Evolutionary conservation across 2,797 vertebrate species (phyloP), one percentile per base, ranked within the genome.

Genomic region (Pseudotriccus pelzelni): DNA sequence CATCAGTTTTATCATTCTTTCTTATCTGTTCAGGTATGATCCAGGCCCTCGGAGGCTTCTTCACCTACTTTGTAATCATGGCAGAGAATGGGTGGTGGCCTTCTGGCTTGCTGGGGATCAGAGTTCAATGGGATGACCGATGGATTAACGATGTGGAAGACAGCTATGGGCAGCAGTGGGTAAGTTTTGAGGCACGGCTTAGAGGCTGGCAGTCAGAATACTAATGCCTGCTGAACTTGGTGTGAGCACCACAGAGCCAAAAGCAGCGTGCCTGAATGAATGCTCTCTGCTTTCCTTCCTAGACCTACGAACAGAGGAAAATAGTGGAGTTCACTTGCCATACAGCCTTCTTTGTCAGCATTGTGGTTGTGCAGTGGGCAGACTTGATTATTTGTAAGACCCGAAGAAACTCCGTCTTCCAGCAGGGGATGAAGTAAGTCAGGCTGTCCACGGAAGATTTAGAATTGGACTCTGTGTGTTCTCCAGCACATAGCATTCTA

Each of bases 111-210:
- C 9, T 99, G 34, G 99, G 99, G 7, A 49, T 99, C 82, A 97
- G 99, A 92, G 96, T 99, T 49, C 18, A 72, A 5, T 99, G 99
- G 99, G 99, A 99, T 34, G 98, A 99, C 97, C 98, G 98, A 67
- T 98, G 97, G 94, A 3, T 98, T 52, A 99, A 99, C 0, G 99
- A 99, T 36, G 97, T 99, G 77, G 99, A 99, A 74, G 99, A 99
- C 97, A 99, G 99, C 97, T 99, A 99, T 1, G 99, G 99, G n/a
- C 99, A 99, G 97, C 99, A 99, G 58, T 99, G 99, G 99, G 99
- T 99, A 80, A 97, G 99, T 97, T 69, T 72, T 56, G 59, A 92
- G 68, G 46, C 62, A 37, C 27, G 69, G 21, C 18, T 44, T 75
- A 22, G 44, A 81, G 16, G 32, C 63, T 81, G 50, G n/a, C 37